Base-by-base conservation (phyloP, 1,140 invertebrate species). In the Plutomurus gul region DNA sequence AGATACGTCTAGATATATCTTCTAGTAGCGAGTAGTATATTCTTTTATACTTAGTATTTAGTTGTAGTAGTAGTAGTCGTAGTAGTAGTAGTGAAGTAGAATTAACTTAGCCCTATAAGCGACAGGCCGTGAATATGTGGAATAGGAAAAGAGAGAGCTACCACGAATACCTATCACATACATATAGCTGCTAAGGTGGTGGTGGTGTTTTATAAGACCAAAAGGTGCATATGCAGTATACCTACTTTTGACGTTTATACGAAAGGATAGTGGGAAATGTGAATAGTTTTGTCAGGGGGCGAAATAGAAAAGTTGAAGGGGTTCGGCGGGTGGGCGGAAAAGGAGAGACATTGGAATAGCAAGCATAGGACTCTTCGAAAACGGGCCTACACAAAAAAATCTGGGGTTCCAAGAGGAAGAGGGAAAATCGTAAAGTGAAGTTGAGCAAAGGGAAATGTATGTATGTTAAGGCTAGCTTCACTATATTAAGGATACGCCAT, bases 331-430 rank as follows among this genome's bases (percentile, higher is more conserved):
- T 25, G 56, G 56, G 25, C 10, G 56, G 27, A 65, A 30, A 33
- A 65, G 56, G 56, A 65, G 56, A 65, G n/a, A 65, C 56, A 65
- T 65, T 65, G 56, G 56, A 65, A 65, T 65, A 30, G 56, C 56
- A 65, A 30, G 56, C 56, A 65, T 30, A 65, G 56, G 56, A 65
- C 56, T 65, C 56, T 51, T 33, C n/a, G 20, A 33, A 65, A 27
- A 33, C 51, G 27, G 51, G 27, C 25, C 56, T 65, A 65, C 27
- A 65, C 56, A 65, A 65, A 65, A n/a, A 65, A 65, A 65, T 65
- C 56, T 65, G 56, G 56, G 56, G 56, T 65, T 65, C 56, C 56
- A 33, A 65, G 56, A 65, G 56, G 56, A 65, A 65, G 56, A 65
- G 56, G 56, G 56, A 65, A 65, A 65, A 65, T 65, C 56, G 30